phyloP scores from a whole-genome alignment of 2,113 vertebrate genomes.

The Cynoglossus semilaevis region DNA sequence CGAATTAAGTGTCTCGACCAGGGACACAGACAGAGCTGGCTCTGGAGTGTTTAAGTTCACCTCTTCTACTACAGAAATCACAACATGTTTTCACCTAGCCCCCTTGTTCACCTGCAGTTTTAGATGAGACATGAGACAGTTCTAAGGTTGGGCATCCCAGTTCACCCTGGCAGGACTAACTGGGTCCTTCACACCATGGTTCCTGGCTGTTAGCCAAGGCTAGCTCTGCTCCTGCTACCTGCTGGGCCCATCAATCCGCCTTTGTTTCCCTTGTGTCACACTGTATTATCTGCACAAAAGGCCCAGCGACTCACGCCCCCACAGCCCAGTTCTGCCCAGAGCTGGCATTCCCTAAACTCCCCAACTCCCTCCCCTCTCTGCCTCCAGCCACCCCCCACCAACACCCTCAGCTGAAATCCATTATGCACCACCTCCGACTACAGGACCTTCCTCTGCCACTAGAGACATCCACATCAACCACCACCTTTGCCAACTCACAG shows the following conservation, averaged over 20 bases:
- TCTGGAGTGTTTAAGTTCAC: too few relatives aligned
- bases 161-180: conserved; percentile 64
- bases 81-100: conserved; percentile 7
- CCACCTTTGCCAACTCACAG: conserved; percentile 24
- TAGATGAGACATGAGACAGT: conserved; percentile 30
- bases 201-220: conserved; percentile 76
- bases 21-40: too few relatives aligned
- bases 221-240: conserved; percentile 89
- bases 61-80: too few relatives aligned
- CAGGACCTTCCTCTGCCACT: conserved; percentile 42
- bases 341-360: conserved; percentile 90
- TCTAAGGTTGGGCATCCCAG: conserved; percentile 51
- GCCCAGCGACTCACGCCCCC: conserved; percentile 85
- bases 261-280: conserved; percentile 98
- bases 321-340: conserved; percentile 85
- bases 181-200: conserved; percentile 74
- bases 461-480: conserved; percentile 39
- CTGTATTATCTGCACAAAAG: conserved; percentile 96
- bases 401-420: conserved; percentile 64
- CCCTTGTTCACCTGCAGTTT: conserved; percentile 9
- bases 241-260: conserved; percentile 97
- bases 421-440: conserved; percentile 60
- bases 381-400: conserved; percentile 65
- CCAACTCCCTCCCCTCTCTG: conserved; percentile 53
- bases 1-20: too few relatives aligned